Conservation (phyloP, 2,888 invertebrate species). For the Matsumyia berberina region DNA sequence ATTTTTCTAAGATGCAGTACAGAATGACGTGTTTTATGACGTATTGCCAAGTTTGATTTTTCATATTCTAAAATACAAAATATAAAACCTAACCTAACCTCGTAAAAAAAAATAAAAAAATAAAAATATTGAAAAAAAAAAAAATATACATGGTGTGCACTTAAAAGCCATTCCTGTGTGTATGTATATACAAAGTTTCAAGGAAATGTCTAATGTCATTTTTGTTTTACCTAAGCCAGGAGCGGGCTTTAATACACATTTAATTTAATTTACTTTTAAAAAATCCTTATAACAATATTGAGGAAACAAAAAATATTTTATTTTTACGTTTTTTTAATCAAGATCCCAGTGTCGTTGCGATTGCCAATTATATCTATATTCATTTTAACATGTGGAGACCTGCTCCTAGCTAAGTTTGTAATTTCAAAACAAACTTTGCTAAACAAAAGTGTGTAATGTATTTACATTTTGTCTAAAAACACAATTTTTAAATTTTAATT, state of each 20-base stretch:
- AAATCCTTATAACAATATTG: conserved; percentile 49
- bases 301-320: conserved; percentile 66
- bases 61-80: neutral
- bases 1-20: neutral
- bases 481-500: conserved; percentile 11
- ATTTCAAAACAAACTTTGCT: conserved; percentile 64
- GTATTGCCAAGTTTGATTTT: neutral
- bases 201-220: conserved; percentile 16
- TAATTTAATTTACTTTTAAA: conserved; percentile 9
- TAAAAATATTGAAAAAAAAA: conserved; percentile 8
- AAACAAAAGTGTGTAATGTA: conserved; percentile 35
- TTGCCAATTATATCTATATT: conserved; percentile 48
- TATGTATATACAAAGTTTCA: conserved; percentile 52
- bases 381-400: conserved; percentile 78
- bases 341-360: conserved; percentile 77
- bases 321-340: conserved; percentile 9
- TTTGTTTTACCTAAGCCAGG: conserved; percentile 80
- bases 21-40: neutral
- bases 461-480: conserved; percentile 35
- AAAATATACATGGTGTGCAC: conserved; percentile 45
- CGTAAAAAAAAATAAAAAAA: neutral
- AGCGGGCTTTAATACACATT: conserved; percentile 80
- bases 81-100: neutral
- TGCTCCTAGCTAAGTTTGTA: conserved; percentile 81
- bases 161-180: conserved; percentile 60